Percentiles rank a stretch among this genome's conserved stretches.
Evolutionary conservation across 2,113 vertebrate genomes (phyloP).

Genomic region (Rattus norvegicus): GRCr8 NC_086025.1:63189501-63190000

Average conservation of each 20-base stretch:
- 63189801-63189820: neutral
- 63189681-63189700: neutral
- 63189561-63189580: neutral
- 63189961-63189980: neutral
- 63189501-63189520: neutral
- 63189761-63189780: neutral
- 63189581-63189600: neutral
- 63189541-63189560: neutral
- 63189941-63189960: neutral
- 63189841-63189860: constrained; percentile 17
- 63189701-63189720: neutral
- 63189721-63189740: neutral
- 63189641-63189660: neutral
- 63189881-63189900: neutral
- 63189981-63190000: neutral
- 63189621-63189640: neutral
- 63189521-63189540: neutral
- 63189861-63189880: neutral
- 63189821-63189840: neutral
- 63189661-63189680: neutral
- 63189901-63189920: neutral
- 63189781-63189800: neutral
- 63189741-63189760: too few relatives aligned
- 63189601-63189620: neutral
- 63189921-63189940: neutral